Conservation (phyloP, 2,888 invertebrate genomes). For the Archaeoteleia sp. region DNA sequence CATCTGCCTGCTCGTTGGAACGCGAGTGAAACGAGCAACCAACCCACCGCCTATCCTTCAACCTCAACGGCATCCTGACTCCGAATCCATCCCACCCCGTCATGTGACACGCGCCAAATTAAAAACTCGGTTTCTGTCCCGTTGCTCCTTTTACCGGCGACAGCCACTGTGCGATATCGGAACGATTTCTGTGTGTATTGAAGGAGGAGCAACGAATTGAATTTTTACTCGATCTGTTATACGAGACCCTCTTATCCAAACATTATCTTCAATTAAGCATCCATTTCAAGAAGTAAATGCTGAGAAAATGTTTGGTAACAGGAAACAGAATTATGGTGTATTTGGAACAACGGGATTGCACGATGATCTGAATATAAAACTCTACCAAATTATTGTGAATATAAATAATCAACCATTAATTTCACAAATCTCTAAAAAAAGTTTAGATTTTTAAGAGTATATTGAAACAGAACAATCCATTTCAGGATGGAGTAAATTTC, state of each 20-base stretch:
- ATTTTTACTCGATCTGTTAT: conserved; percentile 41
- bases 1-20: conserved; percentile 69
- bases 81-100: conserved; percentile 57
- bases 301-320: too few species aligned
- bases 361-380: too few species aligned
- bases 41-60: conserved; percentile 46
- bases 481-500: too few species aligned
- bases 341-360: too few species aligned
- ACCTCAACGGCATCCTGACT: conserved; percentile 51
- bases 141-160: conserved; percentile 63
- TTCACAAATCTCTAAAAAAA: too few species aligned
- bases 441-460: too few species aligned
- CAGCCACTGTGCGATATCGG: conserved; percentile 64
- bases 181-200: conserved; percentile 59
- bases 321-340: too few species aligned
- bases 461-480: too few species aligned
- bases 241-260: conserved; percentile 15
- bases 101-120: conserved; percentile 72
- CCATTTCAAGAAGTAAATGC: too few species aligned
- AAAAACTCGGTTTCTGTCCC: conserved; percentile 71
- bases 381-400: too few species aligned
- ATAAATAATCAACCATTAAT: too few species aligned
- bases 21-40: conserved; percentile 56
- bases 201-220: conserved; percentile 46
- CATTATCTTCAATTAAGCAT: conserved; percentile 33